phyloP scores from a whole-genome alignment of 2,797 vertebrate species.

The Alauda arvensis region DNA sequence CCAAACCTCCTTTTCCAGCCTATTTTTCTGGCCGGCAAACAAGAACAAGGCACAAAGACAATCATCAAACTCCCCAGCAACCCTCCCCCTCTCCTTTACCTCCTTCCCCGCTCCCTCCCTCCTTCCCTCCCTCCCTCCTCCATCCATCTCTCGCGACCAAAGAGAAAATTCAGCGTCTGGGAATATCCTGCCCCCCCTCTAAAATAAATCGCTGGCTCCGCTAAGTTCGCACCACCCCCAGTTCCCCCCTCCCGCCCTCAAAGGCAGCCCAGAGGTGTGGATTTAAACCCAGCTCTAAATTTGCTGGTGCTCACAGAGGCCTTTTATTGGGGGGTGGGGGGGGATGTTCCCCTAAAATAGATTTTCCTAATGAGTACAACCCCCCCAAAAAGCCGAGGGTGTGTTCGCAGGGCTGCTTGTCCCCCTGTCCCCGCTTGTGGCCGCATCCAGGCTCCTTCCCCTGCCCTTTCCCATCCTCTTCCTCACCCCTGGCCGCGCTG shows the following conservation, averaged over 20 bases:
- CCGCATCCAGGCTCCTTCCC: slow-evolving; percentile 14
- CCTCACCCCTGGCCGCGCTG: neutral
- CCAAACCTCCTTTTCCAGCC: slow-evolving; percentile 19
- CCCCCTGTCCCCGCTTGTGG: neutral
- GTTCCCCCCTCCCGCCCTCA: neutral
- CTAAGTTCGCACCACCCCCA: neutral
- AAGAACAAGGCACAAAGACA: slow-evolving; percentile 43
- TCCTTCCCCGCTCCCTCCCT: slow-evolving; percentile 27
- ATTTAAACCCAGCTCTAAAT: neutral
- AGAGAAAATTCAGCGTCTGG: slow-evolving; percentile 11
- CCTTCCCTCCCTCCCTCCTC: neutral
- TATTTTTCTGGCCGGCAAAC: slow-evolving; percentile 55
- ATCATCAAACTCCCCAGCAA: slow-evolving; percentile 12
- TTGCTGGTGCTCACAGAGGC: neutral
- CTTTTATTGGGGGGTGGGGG: neutral
- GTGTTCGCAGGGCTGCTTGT: neutral
- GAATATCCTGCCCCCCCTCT: slow-evolving; percentile 6
- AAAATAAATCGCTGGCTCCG: neutral
- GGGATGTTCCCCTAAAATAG: neutral
- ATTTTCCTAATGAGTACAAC: neutral
- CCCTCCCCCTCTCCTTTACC: slow-evolving; percentile 4
- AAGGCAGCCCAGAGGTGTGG: neutral
- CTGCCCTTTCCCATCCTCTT: neutral
- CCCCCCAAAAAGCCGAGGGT: neutral
- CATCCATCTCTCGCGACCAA: slow-evolving; percentile 44